Evolutionary conservation across 2,797 vertebrate species (phyloP).

Genomic region (Sebastes vulpes): DNA sequence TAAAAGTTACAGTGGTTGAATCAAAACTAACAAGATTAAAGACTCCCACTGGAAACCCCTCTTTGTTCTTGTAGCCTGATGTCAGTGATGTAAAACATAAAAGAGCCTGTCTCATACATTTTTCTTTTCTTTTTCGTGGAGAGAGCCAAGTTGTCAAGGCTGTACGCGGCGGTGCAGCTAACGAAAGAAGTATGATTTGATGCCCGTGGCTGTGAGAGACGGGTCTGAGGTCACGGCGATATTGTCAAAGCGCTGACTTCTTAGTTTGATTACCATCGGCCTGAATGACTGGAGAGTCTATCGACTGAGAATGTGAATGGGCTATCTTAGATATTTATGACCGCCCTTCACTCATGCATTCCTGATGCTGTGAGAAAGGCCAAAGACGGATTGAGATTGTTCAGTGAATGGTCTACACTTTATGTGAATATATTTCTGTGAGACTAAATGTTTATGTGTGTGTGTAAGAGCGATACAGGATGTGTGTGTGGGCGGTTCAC

Average conservation of each 20-base stretch:
- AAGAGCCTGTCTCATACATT: background rate
- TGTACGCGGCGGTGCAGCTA: background rate
- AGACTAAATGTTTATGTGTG: slow-evolving; percentile 1
- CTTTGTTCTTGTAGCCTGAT: background rate
- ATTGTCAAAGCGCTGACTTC: slow-evolving; percentile 40
- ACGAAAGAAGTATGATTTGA: slow-evolving; percentile 15
- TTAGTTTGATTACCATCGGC: slow-evolving; percentile 48
- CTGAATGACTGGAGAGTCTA: slow-evolving; percentile 40
- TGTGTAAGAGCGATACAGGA: background rate
- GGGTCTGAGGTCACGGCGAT: slow-evolving; percentile 39
- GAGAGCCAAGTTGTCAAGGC: slow-evolving; percentile 4
- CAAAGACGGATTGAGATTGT: slow-evolving; percentile 28
- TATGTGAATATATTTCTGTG: slow-evolving; percentile 21
- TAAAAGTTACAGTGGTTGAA: slow-evolving; percentile 15
- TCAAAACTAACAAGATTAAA: slow-evolving; percentile 20
- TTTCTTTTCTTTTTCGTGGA: background rate
- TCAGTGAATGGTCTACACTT: slow-evolving; percentile 29
- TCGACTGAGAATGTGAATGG: slow-evolving; percentile 54
- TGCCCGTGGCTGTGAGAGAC: background rate
- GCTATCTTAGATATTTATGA: slow-evolving; percentile 63
- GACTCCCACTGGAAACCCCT: background rate
- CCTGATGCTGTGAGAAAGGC: slow-evolving; percentile 49
- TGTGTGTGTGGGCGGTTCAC: background rate
- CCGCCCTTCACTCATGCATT: slow-evolving; percentile 32
- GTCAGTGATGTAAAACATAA: slow-evolving; percentile 23